Conservation (phyloP, 2,888 invertebrate genomes). For the Eupithecia inturbata region DNA sequence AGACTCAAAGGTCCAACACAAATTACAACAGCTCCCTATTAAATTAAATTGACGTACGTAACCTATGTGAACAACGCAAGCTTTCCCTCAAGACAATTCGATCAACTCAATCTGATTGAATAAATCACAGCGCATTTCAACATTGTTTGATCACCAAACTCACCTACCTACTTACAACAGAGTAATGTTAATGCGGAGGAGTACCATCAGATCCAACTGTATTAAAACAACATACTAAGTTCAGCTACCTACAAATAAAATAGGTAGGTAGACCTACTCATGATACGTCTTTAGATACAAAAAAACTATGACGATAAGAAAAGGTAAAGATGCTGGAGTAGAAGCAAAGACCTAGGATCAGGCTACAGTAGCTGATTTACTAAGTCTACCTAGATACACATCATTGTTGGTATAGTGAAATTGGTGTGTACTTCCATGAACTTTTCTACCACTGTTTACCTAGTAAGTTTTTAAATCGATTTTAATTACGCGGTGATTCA, state of each 20-base stretch:
- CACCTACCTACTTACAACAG: constrained; percentile 11
- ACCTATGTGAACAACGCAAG: constrained; percentile 23
- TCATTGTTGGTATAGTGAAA: no score
- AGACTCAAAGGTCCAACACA: not conserved
- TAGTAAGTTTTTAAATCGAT: not conserved
- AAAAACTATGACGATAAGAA: not conserved
- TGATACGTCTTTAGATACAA: not conserved
- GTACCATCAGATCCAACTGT: not conserved
- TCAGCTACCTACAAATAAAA: not conserved
- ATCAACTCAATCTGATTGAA: constrained; percentile 32
- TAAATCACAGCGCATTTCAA: constrained; percentile 35
- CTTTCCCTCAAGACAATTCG: constrained; percentile 32
- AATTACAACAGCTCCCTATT: constrained; percentile 15
- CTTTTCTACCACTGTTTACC: no score
- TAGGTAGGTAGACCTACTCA: not conserved
- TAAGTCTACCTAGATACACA: no score
- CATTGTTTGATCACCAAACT: constrained; percentile 37
- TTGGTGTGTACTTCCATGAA: no score
- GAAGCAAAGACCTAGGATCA: no score
- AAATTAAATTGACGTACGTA: constrained; percentile 24
- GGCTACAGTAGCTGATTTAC: no score
- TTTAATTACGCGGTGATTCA: not conserved
- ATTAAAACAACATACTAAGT: not conserved
- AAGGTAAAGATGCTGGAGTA: not conserved
- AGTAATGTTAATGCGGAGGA: constrained; percentile 17